Base-by-base conservation (phyloP, 2,888 invertebrate species). In the Lasius fuliginosus region DNA sequence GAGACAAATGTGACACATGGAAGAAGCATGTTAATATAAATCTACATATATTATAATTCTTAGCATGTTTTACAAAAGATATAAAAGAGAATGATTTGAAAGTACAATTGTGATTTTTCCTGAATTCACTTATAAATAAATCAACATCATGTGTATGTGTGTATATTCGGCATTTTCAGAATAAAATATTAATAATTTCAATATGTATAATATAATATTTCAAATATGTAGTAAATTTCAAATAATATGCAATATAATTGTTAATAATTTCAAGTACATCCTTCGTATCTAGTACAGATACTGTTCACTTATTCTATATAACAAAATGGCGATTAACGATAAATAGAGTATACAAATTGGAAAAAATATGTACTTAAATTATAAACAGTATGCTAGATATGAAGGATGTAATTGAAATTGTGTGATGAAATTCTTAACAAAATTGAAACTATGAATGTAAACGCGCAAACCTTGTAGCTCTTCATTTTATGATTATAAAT, bases 401-500 rank as follows among this genome's bases (percentile, higher is more conserved):
- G 53, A 53, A 53, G n/a, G 8, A 53, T 36, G n/a, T 53, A 53
- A n/a, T 53, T 53, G 6, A 53, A n/a, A n/a, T 53, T 36, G 36
- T 36, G 36, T 8, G n/a, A 8, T 6, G n/a, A n/a, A 53, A 53
- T 53, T 15, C 4, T 46, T 53, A 53, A 53, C 53, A 53, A 86
- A 33, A 68, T 87, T 18, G 68, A 68, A 82, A 65, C 11, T 64
- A 68, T 82, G 18, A 42, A 30, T 12, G 40, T 62, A 60, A 27
- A 62, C 18, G 9, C n/a, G 9, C n/a, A 69, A 23, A 5, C 8
- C 18, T 73, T 71, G 15, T 27, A 46, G 46, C 23, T 18, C 36
- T 69, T 81, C 33, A 46, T 90, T 96, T 95, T 60, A 96, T 95
- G 87, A 97, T 96, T 62, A 97, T 97, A 95, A 98, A 98, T 95